phyloP scores from a whole-genome alignment of 2,888 invertebrate species.

The Margaritifera margaritifera region DNA sequence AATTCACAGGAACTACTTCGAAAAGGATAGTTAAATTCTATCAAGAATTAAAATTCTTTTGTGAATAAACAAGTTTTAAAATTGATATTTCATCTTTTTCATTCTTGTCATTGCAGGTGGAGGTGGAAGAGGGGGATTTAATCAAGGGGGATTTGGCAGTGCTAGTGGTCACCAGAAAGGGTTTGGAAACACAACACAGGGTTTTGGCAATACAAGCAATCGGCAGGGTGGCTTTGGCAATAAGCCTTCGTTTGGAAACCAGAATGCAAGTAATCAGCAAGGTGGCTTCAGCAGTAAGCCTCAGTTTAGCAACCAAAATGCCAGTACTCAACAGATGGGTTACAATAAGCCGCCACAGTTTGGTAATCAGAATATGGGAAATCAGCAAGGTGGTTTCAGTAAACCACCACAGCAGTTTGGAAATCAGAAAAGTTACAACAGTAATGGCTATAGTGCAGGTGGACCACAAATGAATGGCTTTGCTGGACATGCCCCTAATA shows the following conservation, averaged over 20 bases:
- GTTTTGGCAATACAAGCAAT: slow-evolving; percentile 20
- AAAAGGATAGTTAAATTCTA: no score
- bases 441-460: no score
- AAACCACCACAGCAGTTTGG: slow-evolving; percentile 12
- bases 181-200: slow-evolving; percentile 6
- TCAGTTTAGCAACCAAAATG: neutral
- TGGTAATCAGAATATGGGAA: slow-evolving; percentile 4
- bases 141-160: slow-evolving; percentile 10
- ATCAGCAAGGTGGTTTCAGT: slow-evolving; percentile 4
- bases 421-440: no score
- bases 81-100: no score
- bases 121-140: slow-evolving; percentile 13
- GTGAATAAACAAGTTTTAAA: no score
- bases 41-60: no score
- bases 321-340: slow-evolving; percentile 12
- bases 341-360: slow-evolving; percentile 1
- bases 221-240: slow-evolving; percentile 13
- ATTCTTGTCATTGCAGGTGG: slow-evolving; percentile 12
- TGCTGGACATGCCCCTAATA: neutral
- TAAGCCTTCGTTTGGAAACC: slow-evolving; percentile 6
- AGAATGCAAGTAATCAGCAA: slow-evolving; percentile 11
- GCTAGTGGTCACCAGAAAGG: slow-evolving; percentile 6
- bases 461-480: slow-evolving; percentile 2
- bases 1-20: no score
- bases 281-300: neutral